phyloP scores from a whole-genome alignment of 2,888 invertebrate species.

The Lomographa bimaculata region DNA sequence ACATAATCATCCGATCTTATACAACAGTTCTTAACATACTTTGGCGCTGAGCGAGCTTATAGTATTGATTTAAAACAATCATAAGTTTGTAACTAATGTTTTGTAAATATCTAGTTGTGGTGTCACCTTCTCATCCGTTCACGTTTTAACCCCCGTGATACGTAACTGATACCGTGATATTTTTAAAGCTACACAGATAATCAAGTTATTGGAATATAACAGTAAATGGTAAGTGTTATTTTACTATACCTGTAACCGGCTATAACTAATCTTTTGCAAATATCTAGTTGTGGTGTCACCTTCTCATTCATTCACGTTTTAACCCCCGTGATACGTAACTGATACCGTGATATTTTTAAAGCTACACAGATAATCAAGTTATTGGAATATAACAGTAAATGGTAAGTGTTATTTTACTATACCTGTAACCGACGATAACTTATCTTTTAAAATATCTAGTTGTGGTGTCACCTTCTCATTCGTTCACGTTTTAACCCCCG shows the following conservation, averaged over 20 bases:
- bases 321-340: neutral
- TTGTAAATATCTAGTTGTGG: too few relatives aligned
- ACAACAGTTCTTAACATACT: slow-evolving; percentile 49
- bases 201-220: slow-evolving; percentile 8
- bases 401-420: too few relatives aligned
- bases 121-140: too few relatives aligned
- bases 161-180: neutral
- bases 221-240: slow-evolving; percentile 13
- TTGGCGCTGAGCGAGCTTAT: slow-evolving; percentile 33
- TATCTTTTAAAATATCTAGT: too few relatives aligned
- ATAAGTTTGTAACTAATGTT: too few relatives aligned
- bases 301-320: too few relatives aligned
- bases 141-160: slow-evolving; percentile 4
- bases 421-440: too few relatives aligned
- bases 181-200: neutral
- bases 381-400: slow-evolving; percentile 9
- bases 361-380: neutral
- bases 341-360: neutral
- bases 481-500: slow-evolving; percentile 4
- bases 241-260: too few relatives aligned
- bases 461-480: too few relatives aligned
- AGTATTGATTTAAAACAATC: too few relatives aligned
- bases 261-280: too few relatives aligned
- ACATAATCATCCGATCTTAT: slow-evolving; percentile 51
- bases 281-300: too few relatives aligned